Conservation (phyloP, 2,888 invertebrate genomes). For the Epinotia demarniana region DNA sequence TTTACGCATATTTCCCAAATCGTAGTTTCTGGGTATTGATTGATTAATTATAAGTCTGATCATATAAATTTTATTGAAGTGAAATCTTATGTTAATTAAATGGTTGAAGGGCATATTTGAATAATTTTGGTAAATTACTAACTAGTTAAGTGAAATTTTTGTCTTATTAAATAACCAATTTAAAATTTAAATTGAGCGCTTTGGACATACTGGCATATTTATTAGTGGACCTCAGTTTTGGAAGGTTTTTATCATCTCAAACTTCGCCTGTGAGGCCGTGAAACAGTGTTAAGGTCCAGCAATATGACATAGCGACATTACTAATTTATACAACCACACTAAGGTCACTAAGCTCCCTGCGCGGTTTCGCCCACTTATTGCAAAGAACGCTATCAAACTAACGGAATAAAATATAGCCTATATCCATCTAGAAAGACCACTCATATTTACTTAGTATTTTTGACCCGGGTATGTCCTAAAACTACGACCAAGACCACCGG, state of each 20-base stretch:
- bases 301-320: not conserved
- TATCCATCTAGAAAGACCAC: no score
- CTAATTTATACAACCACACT: no score
- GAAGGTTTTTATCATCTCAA: slow-evolving; percentile 6
- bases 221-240: slow-evolving; percentile 20
- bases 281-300: not conserved
- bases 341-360: no score
- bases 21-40: not conserved
- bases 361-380: no score
- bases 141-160: slow-evolving; percentile 22
- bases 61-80: slow-evolving; percentile 1
- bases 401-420: no score
- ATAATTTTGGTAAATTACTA: slow-evolving; percentile 5
- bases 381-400: no score
- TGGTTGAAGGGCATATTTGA: slow-evolving; percentile 42
- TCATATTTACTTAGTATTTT: no score
- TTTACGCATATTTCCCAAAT: not conserved
- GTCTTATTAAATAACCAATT: not conserved
- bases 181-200: not conserved
- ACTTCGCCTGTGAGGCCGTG: not conserved
- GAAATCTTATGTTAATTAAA: slow-evolving; percentile 29
- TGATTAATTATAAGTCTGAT: not conserved
- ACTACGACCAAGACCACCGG: no score
- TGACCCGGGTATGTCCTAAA: no score
- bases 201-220: slow-evolving; percentile 3